Evolutionary conservation across 2,113 vertebrate genomes (phyloP).

Genomic region (Nothoprocta pentlandii): DNA sequence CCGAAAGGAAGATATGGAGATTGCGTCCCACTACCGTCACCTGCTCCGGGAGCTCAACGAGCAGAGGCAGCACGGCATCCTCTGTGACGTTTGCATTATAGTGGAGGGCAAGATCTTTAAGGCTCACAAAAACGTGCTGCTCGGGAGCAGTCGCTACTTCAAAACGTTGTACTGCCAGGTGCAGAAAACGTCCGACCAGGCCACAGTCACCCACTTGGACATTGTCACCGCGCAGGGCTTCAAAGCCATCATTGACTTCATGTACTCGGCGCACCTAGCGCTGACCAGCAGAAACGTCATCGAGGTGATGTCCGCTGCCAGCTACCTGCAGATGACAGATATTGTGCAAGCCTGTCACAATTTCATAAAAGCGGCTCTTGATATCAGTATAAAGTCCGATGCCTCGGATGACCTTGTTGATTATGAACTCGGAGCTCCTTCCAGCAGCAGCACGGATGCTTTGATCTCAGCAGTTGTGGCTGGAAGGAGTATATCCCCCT

Average conservation of each 20-base stretch:
- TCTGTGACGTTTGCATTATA: slow-evolving; percentile 95
- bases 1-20: slow-evolving; percentile 99
- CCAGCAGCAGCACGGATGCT: slow-evolving; percentile 85
- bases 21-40: slow-evolving; percentile 96
- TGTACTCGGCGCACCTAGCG: slow-evolving; percentile 96
- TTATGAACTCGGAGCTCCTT: slow-evolving; percentile 87
- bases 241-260: slow-evolving; percentile 98
- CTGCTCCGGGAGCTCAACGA: slow-evolving; percentile 96
- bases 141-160: slow-evolving; percentile 97
- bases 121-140: slow-evolving; percentile 96
- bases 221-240: slow-evolving; percentile 98
- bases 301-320: slow-evolving; percentile 98
- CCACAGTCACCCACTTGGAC: slow-evolving; percentile 96
- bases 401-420: slow-evolving; percentile 90
- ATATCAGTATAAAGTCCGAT: slow-evolving; percentile 97
- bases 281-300: slow-evolving; percentile 98
- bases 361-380: slow-evolving; percentile 96
- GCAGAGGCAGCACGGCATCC: slow-evolving; percentile 95
- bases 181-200: slow-evolving; percentile 92
- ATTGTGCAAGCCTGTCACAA: slow-evolving; percentile 97
- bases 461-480: slow-evolving; percentile 92
- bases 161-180: slow-evolving; percentile 99
- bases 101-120: slow-evolving; percentile 98
- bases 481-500: slow-evolving; percentile 95
- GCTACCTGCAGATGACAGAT: slow-evolving; percentile 99